These are phyloP conservation scores for Dicranocentrus wangi DNA, from an alignment of 2,888 invertebrate genomes.

Conservation along the genomic window DNA sequence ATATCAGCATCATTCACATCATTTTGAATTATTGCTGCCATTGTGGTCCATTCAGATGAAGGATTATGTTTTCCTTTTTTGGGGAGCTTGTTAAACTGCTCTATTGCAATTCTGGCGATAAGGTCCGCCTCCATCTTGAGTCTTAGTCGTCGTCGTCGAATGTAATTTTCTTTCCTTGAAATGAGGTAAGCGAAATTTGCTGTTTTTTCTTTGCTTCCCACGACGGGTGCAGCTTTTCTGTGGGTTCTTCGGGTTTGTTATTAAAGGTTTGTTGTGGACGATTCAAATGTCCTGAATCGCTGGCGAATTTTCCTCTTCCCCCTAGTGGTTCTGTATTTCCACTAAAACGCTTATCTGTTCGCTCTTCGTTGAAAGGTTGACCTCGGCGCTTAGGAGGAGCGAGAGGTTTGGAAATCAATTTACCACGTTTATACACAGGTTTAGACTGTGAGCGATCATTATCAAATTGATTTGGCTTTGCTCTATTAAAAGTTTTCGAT, in stretches of 20 bases:
- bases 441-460: not conserved
- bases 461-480: not conserved
- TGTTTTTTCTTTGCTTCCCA: conserved; percentile 73
- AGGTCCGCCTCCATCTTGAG: not conserved
- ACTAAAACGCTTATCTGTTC: conserved; percentile 29
- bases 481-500: not conserved
- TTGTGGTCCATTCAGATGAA: conserved; percentile 85
- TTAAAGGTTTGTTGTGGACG: not conserved
- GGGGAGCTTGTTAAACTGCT: conserved; percentile 76
- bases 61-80: conserved; percentile 86
- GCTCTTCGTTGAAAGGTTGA: not conserved
- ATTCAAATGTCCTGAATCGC: not conserved
- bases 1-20: conserved; percentile 73
- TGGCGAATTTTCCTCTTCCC: conserved; percentile 3
- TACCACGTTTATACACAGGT: conserved; percentile 63
- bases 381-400: conserved; percentile 21
- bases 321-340: conserved; percentile 42
- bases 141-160: conserved; percentile 65
- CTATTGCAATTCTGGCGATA: conserved; percentile 7
- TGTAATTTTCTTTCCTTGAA: conserved; percentile 71
- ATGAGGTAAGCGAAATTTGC: conserved; percentile 55
- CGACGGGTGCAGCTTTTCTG: conserved; percentile 72
- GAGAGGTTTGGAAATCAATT: conserved; percentile 46
- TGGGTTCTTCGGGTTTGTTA: not conserved
- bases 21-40: conserved; percentile 81